A percentile compares a stretch with the other conserved stretches of the same genome.
Conservation (phyloP, 2,113 vertebrate genomes). For the Corynorhinus townsendii region DNA sequence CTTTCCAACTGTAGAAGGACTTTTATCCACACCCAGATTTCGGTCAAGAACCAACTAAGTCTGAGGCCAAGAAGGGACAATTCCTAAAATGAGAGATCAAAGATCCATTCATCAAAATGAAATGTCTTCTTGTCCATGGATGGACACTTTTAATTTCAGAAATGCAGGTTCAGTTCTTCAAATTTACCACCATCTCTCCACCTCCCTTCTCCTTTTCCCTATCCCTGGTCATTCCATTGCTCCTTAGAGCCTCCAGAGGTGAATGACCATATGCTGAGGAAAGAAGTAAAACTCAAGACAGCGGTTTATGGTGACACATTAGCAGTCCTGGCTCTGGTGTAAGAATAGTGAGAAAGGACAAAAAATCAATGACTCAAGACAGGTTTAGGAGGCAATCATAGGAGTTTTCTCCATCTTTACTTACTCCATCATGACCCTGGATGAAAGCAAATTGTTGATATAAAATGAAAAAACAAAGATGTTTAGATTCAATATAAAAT, state of each 20-base stretch:
- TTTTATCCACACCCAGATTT: background rate
- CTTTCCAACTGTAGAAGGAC: background rate
- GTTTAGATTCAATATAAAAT: background rate
- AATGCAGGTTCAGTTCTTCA: background rate
- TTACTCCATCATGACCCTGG: background rate
- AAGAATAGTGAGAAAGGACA: background rate
- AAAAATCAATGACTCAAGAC: background rate
- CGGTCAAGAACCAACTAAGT: background rate
- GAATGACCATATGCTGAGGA: background rate
- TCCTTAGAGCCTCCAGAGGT: background rate
- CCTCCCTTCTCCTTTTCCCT: background rate
- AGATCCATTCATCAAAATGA: background rate
- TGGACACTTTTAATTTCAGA: background rate
- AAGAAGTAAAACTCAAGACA: constrained; percentile 5
- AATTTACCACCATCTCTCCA: too few species aligned
- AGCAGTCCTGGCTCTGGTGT: background rate
- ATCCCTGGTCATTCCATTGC: background rate
- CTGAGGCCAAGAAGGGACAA: background rate
- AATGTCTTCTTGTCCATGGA: background rate
- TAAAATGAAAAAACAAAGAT: background rate
- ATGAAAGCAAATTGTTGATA: background rate
- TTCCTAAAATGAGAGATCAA: background rate
- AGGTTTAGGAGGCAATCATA: background rate
- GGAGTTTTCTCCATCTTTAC: background rate
- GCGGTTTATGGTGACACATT: background rate